Evolutionary conservation across 2,113 vertebrate species (phyloP), one percentile per base, ranked within the genome.

Genomic region (Naja naja): DNA sequence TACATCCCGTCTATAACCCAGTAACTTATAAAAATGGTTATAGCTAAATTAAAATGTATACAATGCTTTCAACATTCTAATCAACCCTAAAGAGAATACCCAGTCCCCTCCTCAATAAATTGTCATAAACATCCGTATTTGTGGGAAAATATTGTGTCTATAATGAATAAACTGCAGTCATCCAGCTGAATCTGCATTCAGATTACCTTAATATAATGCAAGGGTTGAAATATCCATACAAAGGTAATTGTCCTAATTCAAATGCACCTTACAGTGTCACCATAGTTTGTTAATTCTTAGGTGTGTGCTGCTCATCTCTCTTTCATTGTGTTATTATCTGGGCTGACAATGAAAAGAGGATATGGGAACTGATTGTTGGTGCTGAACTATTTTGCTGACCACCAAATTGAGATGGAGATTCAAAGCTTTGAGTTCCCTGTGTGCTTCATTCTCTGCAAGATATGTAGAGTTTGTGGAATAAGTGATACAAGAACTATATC

Each of bases 401-500:
- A 34, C 43, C 39, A 47, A 86, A 60, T 43, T 85, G 49, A 56
- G 69, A 45, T 60, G 16, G 87, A 92, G 52, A 39, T 88, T 91
- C 54, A 96, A 94, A 85, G 94, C 94, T 87, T 92, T 95, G 43
- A 23, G 58, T 30, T n/a, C 93, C 81, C 96, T 88, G 94, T 96
- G 95, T 94, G 93, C 93, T 92, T 91, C 93, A 92, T 53, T 93
- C 94, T 94, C 96, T 96, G 94, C 8, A 1, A 96, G 97, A 94
- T 95, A 94, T 92, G 93, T 39, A 81, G 30, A 95, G 85, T 95
- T 96, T 93, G 52, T 92, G 91, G 94, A 96, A 96, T 94, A 96
- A 87, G 94, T 96, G 97, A 95, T 90, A 92, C 95, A 95, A 96
- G 96, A 96, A 95, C 95, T 95, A 93, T 93, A 96, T 96, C 95